phyloP scores from a whole-genome alignment of 2,888 invertebrate species.

The Molanna angustata region DNA sequence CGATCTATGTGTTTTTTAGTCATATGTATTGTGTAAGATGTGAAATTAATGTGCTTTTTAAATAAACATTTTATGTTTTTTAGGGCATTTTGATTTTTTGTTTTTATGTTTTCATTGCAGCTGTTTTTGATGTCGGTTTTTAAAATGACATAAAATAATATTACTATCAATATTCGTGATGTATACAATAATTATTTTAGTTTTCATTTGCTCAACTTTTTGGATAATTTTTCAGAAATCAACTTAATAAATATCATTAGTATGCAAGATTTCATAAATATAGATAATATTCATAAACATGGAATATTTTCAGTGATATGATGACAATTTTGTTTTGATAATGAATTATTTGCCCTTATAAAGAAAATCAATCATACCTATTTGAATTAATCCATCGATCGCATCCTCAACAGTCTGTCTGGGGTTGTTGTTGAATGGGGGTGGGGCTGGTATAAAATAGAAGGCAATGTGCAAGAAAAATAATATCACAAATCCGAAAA shows the following conservation, averaged over 20 bases:
- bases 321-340: background rate
- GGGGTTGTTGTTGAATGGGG: conserved; percentile 75
- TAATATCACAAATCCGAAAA: conserved; percentile 46
- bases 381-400: conserved; percentile 80
- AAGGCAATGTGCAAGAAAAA: conserved; percentile 52
- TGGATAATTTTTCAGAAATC: background rate
- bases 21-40: no score
- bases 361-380: conserved; percentile 54
- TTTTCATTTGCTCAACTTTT: no score
- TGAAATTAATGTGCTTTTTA: no score
- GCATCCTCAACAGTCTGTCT: conserved; percentile 78
- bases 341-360: background rate
- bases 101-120: no score
- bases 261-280: background rate
- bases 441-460: conserved; percentile 74
- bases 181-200: no score
- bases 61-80: no score
- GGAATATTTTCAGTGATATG: background rate
- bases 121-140: no score
- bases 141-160: no score
- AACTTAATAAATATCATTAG: background rate
- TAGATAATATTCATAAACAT: background rate
- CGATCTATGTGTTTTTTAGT: no score
- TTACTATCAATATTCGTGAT: no score
- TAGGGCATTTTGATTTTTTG: no score